phyloP scores from a whole-genome alignment of 2,113 vertebrate genomes.

The Rhabdomys dilectus region DNA sequence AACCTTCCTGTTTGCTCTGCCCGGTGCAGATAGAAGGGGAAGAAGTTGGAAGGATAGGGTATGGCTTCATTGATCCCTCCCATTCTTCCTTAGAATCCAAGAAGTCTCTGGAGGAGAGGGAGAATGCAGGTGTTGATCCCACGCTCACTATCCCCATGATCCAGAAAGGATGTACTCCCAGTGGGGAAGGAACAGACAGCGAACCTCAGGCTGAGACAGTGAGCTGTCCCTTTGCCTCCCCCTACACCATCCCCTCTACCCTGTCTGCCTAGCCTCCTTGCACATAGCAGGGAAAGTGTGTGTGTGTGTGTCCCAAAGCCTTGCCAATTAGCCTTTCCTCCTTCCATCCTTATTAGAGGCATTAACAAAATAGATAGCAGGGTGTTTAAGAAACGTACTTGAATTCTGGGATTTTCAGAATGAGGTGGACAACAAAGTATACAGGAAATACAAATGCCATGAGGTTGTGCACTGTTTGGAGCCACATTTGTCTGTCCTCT shows the following conservation, averaged over 20 bases:
- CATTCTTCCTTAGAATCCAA: conserved; percentile 89
- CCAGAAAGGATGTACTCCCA: conserved; percentile 90
- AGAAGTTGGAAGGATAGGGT: conserved; percentile 43
- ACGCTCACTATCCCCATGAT: conserved; percentile 91
- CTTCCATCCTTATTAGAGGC: conserved; percentile 33
- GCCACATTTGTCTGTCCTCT: neutral
- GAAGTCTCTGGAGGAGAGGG: conserved; percentile 90
- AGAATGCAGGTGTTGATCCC: conserved; percentile 85
- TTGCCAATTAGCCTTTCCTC: neutral
- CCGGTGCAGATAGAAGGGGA: conserved; percentile 31
- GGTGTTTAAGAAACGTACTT: neutral
- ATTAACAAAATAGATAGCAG: neutral
- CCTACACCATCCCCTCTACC: conserved; percentile 1
- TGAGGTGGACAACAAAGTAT: neutral
- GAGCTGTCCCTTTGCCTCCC: conserved; percentile 39
- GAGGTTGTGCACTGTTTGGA: neutral
- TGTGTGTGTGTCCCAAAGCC: neutral
- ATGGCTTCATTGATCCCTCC: conserved; percentile 60
- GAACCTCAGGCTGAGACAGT: conserved; percentile 84
- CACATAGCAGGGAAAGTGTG: neutral
- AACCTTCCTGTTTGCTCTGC: neutral
- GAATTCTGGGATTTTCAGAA: conserved; percentile 48
- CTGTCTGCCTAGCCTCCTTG: neutral
- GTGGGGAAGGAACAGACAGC: conserved; percentile 87
- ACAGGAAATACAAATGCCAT: conserved; percentile 1